phyloP scores from a whole-genome alignment of 2,797 vertebrate genomes.

The Picus viridis region DNA sequence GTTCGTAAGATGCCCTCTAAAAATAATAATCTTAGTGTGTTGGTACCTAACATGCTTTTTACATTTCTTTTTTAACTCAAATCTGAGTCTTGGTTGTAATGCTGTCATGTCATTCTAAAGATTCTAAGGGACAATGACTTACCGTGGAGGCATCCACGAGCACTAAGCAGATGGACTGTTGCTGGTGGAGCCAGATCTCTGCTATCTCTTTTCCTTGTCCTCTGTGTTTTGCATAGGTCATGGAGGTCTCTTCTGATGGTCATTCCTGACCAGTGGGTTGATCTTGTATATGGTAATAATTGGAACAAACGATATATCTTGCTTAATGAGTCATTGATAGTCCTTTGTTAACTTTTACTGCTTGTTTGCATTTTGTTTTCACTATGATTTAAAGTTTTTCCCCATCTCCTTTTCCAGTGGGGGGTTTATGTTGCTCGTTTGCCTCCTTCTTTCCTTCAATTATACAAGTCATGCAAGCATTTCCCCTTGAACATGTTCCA shows the following conservation, averaged over 20 bases:
- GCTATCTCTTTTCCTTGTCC: neutral
- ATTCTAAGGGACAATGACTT: neutral
- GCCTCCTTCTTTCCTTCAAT: neutral
- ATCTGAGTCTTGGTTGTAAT: neutral
- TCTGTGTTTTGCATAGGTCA: neutral
- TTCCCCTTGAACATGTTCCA: conserved; percentile 47
- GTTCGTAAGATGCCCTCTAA: conserved; percentile 52
- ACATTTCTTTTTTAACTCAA: neutral
- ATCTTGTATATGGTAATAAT: neutral
- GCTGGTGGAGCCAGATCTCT: neutral
- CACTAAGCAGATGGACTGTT: neutral
- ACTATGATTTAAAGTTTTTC: conserved; percentile 47
- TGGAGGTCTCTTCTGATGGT: neutral
- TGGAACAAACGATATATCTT: neutral
- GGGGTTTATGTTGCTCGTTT: conserved; percentile 6
- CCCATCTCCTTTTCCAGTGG: conserved; percentile 10
- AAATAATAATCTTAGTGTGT: conserved; percentile 41
- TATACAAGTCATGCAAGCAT: neutral
- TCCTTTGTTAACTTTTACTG: conserved; percentile 40
- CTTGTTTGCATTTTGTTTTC: conserved; percentile 35
- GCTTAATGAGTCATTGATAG: neutral
- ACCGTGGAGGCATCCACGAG: neutral
- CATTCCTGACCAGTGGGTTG: neutral
- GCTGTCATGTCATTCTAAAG: neutral
- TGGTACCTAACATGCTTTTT: conserved; percentile 11